Evolutionary conservation across 2,113 vertebrate genomes (phyloP).

Genomic region (Phodopus roborovskii): DNA sequence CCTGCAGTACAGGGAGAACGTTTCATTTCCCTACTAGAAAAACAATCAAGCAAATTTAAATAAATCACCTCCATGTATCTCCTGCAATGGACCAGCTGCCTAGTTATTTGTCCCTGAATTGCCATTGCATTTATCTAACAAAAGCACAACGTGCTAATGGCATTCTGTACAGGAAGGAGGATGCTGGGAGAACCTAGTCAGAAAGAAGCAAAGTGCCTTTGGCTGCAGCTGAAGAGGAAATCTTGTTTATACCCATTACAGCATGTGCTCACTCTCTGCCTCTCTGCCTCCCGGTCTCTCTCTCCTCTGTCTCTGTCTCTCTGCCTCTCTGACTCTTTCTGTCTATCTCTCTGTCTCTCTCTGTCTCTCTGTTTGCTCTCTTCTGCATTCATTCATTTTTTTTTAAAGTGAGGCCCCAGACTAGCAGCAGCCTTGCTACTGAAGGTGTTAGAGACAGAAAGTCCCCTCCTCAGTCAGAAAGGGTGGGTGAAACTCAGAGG

Average conservation of each 20-base stretch:
- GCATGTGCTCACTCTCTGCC: not conserved
- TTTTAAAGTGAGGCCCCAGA: not conserved
- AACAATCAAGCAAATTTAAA: slow-evolving; percentile 80
- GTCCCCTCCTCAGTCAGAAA: not conserved
- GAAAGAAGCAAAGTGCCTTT: not conserved
- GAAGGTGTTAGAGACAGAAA: not conserved
- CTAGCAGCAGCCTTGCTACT: not conserved
- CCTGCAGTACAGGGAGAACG: slow-evolving; percentile 69
- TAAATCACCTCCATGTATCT: slow-evolving; percentile 69
- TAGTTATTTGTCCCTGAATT: slow-evolving; percentile 73
- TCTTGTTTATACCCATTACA: not conserved
- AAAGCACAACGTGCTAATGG: slow-evolving; percentile 36
- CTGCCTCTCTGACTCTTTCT: too few species aligned
- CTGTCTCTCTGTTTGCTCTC: not conserved
- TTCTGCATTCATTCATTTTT: not conserved
- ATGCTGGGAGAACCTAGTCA: not conserved
- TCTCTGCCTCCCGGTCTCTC: too few species aligned
- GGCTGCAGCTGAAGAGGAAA: not conserved
- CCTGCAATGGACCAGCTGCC: slow-evolving; percentile 68
- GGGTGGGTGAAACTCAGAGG: not conserved
- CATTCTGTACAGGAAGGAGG: not conserved
- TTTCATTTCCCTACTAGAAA: slow-evolving; percentile 79
- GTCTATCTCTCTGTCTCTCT: not conserved
- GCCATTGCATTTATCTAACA: slow-evolving; percentile 63
- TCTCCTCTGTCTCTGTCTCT: too few species aligned